Base-by-base conservation (phyloP, 92 coral and sea anemone species). In the Siderastrea siderea region DNA sequence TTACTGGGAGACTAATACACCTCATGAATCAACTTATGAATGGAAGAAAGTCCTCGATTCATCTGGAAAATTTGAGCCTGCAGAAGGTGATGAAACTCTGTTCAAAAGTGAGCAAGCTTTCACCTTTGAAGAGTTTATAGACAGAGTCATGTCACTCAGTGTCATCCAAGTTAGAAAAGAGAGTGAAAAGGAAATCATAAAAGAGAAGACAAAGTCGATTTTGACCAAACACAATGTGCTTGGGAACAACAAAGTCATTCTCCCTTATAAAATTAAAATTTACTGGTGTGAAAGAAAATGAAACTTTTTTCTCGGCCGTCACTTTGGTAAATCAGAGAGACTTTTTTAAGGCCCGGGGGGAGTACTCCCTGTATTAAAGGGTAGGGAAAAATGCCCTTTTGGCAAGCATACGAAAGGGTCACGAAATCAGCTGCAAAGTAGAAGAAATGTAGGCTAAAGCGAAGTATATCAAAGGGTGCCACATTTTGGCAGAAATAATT, bases 101-200 rank as follows among this genome's bases (percentile, higher is more conserved):
- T 81, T 91, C 6, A 55, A 62, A 13, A 26, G 58, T 51, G 78
- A 59, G 47, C 89, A 84, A 68, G 83, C 82, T n/a, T 92, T 94
- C 6, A 75, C 71, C 58, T 90, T 82, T 7, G 91, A 91, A 72
- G 89, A 80, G 55, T 68, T 91, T n/a, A 67, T 94, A 4, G 51
- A 52, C 83, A 52, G 64, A 1, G 26, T 81, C 5, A 76, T 88
- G 91, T 92, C 93, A 1, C 49, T 91, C 2, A 94, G 98, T 82
- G 94, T 88, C 3, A 50, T 96, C 5, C 68, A 81, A 2, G 76
- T 74, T 14, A 82, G 94, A 77, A 85, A 65, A 45, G 88, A 74
- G 9, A 75, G 47, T 1, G 99, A 94, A 76, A 90, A 85, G 75
- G 79, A 83, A 81, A 67, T 66, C 48, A 16, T 91, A 7, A 88